Percentiles rank a stretch among this genome's conserved stretches.
Conservation (phyloP, 2,113 vertebrate genomes). For the Chionodraco myersi region DNA sequence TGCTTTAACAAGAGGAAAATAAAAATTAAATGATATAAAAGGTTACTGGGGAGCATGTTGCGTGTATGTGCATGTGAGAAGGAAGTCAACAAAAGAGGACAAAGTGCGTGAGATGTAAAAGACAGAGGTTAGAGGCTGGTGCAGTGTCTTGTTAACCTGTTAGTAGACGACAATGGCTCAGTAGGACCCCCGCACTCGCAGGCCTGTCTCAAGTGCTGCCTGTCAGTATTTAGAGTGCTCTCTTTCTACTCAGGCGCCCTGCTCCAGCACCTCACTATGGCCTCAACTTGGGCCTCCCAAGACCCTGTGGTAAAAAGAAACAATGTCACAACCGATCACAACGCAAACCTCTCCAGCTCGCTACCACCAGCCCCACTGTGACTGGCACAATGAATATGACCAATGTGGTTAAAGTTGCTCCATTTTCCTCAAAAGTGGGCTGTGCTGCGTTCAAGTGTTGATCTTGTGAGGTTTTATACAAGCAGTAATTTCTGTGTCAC, state of each 20-base stretch:
- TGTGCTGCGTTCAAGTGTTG: constrained; percentile 36
- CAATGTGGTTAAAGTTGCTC: constrained; percentile 60
- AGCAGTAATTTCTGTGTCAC: constrained; percentile 25
- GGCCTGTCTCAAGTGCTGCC: constrained; percentile 78
- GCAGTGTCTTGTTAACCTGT: constrained; percentile 76
- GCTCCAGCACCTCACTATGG: constrained; percentile 63
- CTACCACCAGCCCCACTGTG: constrained; percentile 29
- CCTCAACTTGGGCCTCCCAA: constrained; percentile 59
- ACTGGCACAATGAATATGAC: constrained; percentile 43
- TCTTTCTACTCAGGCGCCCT: constrained; percentile 68
- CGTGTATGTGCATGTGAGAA: constrained; percentile 3
- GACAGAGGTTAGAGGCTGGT: constrained; percentile 61
- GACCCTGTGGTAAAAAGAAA: constrained; percentile 59
- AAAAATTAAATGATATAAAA: constrained; percentile 45
- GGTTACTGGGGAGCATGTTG: constrained; percentile 20
- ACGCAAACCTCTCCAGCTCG: constrained; percentile 44
- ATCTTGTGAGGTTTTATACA: constrained; percentile 31
- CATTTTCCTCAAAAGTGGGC: constrained; percentile 49
- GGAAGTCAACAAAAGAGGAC: constrained; percentile 42
- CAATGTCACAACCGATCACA: constrained; percentile 52
- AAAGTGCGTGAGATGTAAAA: constrained; percentile 49
- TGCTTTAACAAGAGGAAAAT: not conserved
- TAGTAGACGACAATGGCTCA: constrained; percentile 68
- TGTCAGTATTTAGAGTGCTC: constrained; percentile 74
- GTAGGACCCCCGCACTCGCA: constrained; percentile 70